Conservation (phyloP, 2,888 invertebrate species). For the Pristionchus fissidentatus region DNA sequence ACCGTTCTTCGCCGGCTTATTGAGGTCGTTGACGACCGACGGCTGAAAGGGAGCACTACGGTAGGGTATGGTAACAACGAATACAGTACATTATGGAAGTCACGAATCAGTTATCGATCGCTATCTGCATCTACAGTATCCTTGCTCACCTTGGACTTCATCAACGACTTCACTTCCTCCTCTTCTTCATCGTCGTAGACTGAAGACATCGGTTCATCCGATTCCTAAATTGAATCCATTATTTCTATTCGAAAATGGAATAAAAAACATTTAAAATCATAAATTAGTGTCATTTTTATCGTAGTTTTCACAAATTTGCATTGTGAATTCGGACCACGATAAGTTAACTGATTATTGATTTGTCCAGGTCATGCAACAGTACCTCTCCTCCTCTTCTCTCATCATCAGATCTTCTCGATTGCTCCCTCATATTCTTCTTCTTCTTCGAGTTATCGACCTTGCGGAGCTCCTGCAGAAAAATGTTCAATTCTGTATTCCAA, state of each 20-base stretch:
- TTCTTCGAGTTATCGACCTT: too few species aligned
- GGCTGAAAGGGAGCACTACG: neutral
- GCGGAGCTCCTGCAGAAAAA: too few species aligned
- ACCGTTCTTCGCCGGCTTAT: neutral
- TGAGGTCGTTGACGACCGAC: neutral
- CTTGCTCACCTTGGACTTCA: neutral
- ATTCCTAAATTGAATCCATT: too few species aligned
- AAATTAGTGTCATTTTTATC: neutral
- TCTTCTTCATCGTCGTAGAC: neutral
- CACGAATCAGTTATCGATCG: neutral
- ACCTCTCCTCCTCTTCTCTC: too few species aligned
- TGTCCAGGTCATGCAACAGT: too few species aligned
- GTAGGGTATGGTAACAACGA: too few species aligned
- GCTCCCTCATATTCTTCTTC: too few species aligned
- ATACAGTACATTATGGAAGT: neutral
- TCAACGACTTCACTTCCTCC: neutral
- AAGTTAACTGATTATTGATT: too few species aligned
- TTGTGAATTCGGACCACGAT: neutral
- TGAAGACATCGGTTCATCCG: too few species aligned
- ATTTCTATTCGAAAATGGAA: neutral
- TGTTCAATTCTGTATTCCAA: too few species aligned
- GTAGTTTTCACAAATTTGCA: neutral
- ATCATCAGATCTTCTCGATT: too few species aligned
- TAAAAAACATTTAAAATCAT: neutral
- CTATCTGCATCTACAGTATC: neutral